Base-by-base conservation (phyloP, 2,888 invertebrate genomes). In the Cyclophora punctaria region DNA sequence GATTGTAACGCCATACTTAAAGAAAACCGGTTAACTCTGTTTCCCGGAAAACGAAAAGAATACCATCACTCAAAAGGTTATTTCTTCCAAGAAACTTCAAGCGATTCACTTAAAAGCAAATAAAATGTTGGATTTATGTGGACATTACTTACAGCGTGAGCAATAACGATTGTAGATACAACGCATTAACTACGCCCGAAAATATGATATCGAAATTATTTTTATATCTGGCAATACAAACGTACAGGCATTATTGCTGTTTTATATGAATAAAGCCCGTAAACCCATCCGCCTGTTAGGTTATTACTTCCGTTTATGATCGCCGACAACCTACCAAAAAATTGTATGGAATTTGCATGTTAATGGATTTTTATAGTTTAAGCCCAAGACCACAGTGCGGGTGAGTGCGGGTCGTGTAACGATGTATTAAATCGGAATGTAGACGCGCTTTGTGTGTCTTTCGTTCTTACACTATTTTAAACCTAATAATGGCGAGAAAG, bases 241-340 rank as follows among this genome's bases (percentile, higher is more conserved):
- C 64, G 63, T 57, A 51, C 52, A 56, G 60, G 56, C 60, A 62
- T 69, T 72, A 73, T 67, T 64, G 64, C 65, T 55, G 56, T 66
- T 71, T 70, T 69, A 64, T 71, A 70, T 71, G 67, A 71, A 68
- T 71, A 72, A 67, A 66, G 60, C 64, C 63, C 58, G 58, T 60
- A 67, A 66, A 66, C 66, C 67, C 61, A 56, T 69, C 74, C 68
- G 66, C 57, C 60, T 59, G 66, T 69, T 72, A 66, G 67, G 66
- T 71, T 77, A 77, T 77, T 75, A 67, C 74, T 74, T 77, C 73
- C 75, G 71, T 63, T 72, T 69, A 59, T 58, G 49, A 37, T 37
- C 5, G 37, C 37, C 4, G 37, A 37, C 37, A 37, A 37, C 4
- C 5, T 37, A 20, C 20, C 65, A 61, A 61, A 60, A 37, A 37